A percentile compares a stretch with the other conserved stretches of the same genome.
Evolutionary conservation across 2,113 vertebrate genomes (phyloP).

Genomic region (Periophthalmodon schlosseri): DNA sequence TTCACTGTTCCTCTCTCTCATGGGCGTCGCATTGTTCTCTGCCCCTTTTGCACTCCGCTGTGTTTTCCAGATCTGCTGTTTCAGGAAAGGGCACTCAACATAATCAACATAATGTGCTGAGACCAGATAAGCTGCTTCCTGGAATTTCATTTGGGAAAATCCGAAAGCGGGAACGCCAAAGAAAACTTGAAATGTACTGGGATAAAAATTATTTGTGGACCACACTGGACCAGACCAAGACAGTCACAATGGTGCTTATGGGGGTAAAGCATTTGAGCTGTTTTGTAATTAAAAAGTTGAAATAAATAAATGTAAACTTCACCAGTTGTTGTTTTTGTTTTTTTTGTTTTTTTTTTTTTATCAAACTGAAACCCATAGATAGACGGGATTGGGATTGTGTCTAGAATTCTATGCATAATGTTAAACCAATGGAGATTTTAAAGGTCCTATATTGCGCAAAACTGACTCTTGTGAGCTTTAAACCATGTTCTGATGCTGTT

Average conservation of each 20-base stretch:
- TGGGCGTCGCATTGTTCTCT: not conserved
- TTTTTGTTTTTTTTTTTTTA: too few species aligned
- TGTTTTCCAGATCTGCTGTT: not conserved
- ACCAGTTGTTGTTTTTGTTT: too few species aligned
- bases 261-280: not conserved
- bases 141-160: not conserved
- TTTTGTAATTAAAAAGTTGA: slow-evolving; percentile 15
- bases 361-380: too few species aligned
- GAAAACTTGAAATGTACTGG: slow-evolving; percentile 43
- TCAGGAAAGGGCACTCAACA: slow-evolving; percentile 6
- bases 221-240: not conserved
- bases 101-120: slow-evolving; percentile 1
- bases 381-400: too few species aligned
- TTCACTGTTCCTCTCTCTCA: not conserved
- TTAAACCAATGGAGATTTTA: too few species aligned
- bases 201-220: too few species aligned
- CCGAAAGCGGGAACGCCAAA: slow-evolving; percentile 39
- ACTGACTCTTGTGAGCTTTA: too few species aligned
- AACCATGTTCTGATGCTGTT: too few species aligned
- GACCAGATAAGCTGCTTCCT: slow-evolving; percentile 1
- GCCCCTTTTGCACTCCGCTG: slow-evolving; percentile 43
- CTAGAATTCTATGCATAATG: too few species aligned
- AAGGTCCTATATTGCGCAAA: too few species aligned
- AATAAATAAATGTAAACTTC: too few species aligned
- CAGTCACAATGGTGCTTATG: not conserved